Evolutionary conservation across 2,113 vertebrate species (phyloP).

Genomic region (Poeciliopsis occidentalis): DNA sequence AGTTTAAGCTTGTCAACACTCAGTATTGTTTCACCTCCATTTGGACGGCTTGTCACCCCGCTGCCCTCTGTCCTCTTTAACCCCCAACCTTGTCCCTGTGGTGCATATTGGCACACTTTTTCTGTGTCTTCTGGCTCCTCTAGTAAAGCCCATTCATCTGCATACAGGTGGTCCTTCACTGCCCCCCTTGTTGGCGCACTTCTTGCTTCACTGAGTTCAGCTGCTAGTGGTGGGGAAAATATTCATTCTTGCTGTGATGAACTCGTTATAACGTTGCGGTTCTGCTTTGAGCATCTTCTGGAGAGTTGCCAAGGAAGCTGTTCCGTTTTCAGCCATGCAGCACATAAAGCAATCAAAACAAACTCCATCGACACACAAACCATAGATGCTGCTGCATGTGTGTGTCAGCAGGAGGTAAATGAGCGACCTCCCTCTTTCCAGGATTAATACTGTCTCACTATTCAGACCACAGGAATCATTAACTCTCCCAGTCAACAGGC

Average conservation of each 20-base stretch:
- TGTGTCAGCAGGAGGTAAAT: slow-evolving; percentile 60
- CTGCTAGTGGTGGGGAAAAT: neutral
- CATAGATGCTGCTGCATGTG: slow-evolving; percentile 36
- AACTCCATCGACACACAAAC: slow-evolving; percentile 17
- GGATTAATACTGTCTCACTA: slow-evolving; percentile 56
- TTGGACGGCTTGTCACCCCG: slow-evolving; percentile 72
- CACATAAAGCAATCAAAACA: slow-evolving; percentile 26
- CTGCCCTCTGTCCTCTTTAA: slow-evolving; percentile 72
- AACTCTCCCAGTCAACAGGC: slow-evolving; percentile 72
- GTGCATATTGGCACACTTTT: slow-evolving; percentile 76
- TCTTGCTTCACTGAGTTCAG: slow-evolving; percentile 41
- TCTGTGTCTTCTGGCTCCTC: slow-evolving; percentile 15
- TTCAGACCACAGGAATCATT: slow-evolving; percentile 74
- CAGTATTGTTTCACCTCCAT: slow-evolving; percentile 69
- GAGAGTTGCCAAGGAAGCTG: slow-evolving; percentile 24
- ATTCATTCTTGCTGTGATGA: slow-evolving; percentile 1
- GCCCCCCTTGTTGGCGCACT: slow-evolving; percentile 53
- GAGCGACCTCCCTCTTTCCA: slow-evolving; percentile 39
- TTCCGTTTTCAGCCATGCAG: slow-evolving; percentile 25
- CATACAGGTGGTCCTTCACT: slow-evolving; percentile 76
- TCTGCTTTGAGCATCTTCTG: slow-evolving; percentile 22
- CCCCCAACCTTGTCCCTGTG: slow-evolving; percentile 47
- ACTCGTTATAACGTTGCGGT: neutral
- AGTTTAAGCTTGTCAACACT: slow-evolving; percentile 72
- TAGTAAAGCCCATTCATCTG: slow-evolving; percentile 70